Evolutionary conservation across 2,113 vertebrate genomes (phyloP).

Genomic region (Cervus canadensis): DNA sequence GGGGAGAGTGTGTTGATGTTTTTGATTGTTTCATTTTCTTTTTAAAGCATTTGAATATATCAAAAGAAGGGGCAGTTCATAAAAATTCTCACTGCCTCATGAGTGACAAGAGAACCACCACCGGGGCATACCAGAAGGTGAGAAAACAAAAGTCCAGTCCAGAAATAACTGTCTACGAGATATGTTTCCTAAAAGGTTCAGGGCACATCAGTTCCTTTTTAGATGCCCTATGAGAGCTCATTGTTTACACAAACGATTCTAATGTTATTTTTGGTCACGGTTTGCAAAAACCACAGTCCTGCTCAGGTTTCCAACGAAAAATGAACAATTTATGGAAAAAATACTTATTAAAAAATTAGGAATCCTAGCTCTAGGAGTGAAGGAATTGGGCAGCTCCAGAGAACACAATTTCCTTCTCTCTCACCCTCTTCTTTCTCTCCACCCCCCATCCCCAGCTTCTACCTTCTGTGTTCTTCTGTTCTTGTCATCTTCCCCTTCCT

Average conservation of each 20-base stretch:
- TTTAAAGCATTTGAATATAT: not conserved
- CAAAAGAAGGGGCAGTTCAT: not conserved
- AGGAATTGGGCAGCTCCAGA: not conserved
- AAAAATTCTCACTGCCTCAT: not conserved
- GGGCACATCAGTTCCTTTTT: not conserved
- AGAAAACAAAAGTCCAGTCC: not conserved
- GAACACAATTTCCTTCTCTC: not conserved
- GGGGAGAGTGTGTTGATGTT: not conserved
- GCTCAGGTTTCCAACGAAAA: not conserved
- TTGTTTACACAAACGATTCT: not conserved
- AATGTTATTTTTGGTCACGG: not conserved
- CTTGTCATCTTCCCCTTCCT: not conserved
- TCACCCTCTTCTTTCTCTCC: not conserved
- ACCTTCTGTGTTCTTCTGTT: not conserved
- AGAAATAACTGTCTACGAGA: not conserved
- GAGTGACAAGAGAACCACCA: not conserved
- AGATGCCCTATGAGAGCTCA: not conserved
- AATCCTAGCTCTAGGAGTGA: not conserved
- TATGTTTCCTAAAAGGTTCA: not conserved
- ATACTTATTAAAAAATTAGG: not conserved
- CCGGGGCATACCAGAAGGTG: not conserved
- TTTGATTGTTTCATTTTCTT: not conserved
- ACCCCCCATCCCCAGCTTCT: not conserved
- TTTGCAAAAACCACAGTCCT: not conserved
- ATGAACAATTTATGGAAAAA: not conserved